Percentiles rank a stretch among this genome's conserved stretches.
Conservation (phyloP, 1,140 invertebrate species). For the Dreissena rostriformis region DNA sequence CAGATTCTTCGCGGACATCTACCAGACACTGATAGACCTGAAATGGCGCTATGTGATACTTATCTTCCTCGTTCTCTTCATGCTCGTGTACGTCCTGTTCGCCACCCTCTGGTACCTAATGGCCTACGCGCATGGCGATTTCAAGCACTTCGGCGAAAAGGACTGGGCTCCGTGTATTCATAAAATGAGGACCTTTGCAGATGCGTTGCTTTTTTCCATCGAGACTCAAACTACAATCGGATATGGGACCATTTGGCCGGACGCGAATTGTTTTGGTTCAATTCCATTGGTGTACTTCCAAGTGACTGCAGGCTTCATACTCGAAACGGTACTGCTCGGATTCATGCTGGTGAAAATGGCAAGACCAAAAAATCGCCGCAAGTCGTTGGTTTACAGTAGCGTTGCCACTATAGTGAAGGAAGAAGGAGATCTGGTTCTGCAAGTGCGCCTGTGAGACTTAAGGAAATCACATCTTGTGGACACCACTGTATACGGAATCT, state of each 20-base stretch:
- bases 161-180: constrained; percentile 75
- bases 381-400: constrained; percentile 78
- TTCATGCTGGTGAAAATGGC: constrained; percentile 77
- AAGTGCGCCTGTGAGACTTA: constrained; percentile 79
- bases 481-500: constrained; percentile 86
- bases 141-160: constrained; percentile 85
- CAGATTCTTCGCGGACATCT: constrained; percentile 81
- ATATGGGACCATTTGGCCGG: constrained; percentile 87
- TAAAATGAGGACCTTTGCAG: constrained; percentile 75
- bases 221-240: constrained; percentile 83
- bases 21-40: constrained; percentile 72
- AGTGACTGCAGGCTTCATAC: constrained; percentile 75
- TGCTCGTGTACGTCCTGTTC: constrained; percentile 95
- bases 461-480: constrained; percentile 75
- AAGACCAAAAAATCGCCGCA: constrained; percentile 75
- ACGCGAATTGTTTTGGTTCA: constrained; percentile 69
- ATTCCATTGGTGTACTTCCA: constrained; percentile 75
- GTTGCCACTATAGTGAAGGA: constrained; percentile 83
- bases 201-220: constrained; percentile 81
- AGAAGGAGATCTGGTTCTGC: constrained; percentile 89
- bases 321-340: constrained; percentile 76
- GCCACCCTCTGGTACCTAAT: constrained; percentile 88
- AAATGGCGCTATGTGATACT: constrained; percentile 98
- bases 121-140: constrained; percentile 93
- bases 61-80: constrained; percentile 94